phyloP scores from a whole-genome alignment of 2,797 vertebrate genomes.

The Pterois miles region DNA sequence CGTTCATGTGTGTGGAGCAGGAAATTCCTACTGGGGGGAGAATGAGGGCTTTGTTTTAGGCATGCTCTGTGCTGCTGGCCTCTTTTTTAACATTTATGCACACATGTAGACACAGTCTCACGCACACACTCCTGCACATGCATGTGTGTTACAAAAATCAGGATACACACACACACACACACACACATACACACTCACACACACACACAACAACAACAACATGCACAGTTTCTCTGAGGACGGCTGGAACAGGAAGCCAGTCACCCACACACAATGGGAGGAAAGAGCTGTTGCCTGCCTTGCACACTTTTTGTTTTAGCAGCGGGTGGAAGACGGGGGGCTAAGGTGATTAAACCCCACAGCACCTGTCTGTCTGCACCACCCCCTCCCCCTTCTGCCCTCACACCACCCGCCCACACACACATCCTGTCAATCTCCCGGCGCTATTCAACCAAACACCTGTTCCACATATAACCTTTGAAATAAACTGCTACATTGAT shows the following conservation, averaged over 20 bases:
- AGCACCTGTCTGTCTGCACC: slow-evolving; percentile 77
- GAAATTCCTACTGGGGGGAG: slow-evolving; percentile 68
- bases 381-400: background rate
- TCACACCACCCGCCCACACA: slow-evolving; percentile 36
- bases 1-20: slow-evolving; percentile 48
- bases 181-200: slow-evolving; percentile 20
- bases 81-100: slow-evolving; percentile 30
- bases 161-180: background rate
- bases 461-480: slow-evolving; percentile 53
- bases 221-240: slow-evolving; percentile 53
- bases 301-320: slow-evolving; percentile 80
- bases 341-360: slow-evolving; percentile 67
- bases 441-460: slow-evolving; percentile 40
- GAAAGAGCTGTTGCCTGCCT: slow-evolving; percentile 80
- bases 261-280: slow-evolving; percentile 74
- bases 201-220: slow-evolving; percentile 8
- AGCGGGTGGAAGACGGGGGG: slow-evolving; percentile 53
- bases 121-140: slow-evolving; percentile 11
- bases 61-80: slow-evolving; percentile 54
- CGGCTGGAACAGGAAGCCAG: slow-evolving; percentile 65
- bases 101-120: slow-evolving; percentile 37
- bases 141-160: slow-evolving; percentile 25
- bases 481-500: slow-evolving; percentile 48
- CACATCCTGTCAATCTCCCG: slow-evolving; percentile 58
- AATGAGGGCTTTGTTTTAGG: slow-evolving; percentile 73